Evolutionary conservation across 1,140 invertebrate species (phyloP).

Genomic region (Acromyrmex charruanus): DNA sequence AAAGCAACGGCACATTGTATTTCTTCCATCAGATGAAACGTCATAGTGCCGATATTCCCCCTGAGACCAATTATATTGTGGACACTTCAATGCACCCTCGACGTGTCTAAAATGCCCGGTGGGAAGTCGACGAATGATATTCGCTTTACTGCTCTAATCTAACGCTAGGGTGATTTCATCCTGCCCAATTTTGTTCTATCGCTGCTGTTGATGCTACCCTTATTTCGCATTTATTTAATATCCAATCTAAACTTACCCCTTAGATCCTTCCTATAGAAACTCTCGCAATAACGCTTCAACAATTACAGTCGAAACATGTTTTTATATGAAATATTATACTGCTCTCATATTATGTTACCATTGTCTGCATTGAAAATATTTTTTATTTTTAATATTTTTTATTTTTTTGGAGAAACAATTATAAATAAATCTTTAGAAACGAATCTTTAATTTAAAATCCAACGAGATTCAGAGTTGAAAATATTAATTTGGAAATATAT

Average conservation of each 20-base stretch:
- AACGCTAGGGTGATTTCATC: constrained; percentile 39
- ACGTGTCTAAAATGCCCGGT: constrained; percentile 41
- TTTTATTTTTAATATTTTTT: neutral
- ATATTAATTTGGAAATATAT: constrained; percentile 10
- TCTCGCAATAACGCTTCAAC: neutral
- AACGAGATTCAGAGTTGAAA: neutral
- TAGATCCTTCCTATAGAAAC: neutral
- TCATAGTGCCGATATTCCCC: constrained; percentile 13
- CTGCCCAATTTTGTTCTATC: constrained; percentile 47
- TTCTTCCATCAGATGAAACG: constrained; percentile 1
- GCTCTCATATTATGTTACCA: neutral
- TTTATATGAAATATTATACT: neutral
- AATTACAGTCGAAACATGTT: neutral
- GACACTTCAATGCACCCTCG: constrained; percentile 45
- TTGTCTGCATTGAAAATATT: neutral
- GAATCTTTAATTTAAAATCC: neutral
- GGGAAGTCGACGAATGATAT: constrained; percentile 38
- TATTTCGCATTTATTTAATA: constrained; percentile 39
- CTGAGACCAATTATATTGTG: constrained; percentile 21
- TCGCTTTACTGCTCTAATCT: constrained; percentile 48
- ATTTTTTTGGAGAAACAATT: neutral
- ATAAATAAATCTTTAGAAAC: neutral
- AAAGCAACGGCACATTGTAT: constrained; percentile 7
- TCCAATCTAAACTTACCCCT: constrained; percentile 31
- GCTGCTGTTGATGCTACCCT: neutral